Evolutionary conservation across 2,113 vertebrate species (phyloP), one percentile per base, ranked within the genome.

Genomic region (Prietella phreatophila): DNA sequence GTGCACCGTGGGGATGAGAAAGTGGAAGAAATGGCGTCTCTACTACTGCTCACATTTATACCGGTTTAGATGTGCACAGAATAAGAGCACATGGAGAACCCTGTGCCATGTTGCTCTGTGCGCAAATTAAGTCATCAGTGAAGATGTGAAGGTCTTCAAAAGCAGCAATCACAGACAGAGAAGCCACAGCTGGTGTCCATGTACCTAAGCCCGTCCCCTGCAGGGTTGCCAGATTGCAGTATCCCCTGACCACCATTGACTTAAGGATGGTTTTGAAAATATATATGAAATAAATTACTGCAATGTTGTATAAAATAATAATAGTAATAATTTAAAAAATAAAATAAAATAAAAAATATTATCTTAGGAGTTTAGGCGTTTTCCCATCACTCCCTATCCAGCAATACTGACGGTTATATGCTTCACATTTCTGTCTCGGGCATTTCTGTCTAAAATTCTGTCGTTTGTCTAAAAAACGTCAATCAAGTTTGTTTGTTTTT

Each of bases 91-190:
- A 88, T 92, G 91, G 94, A 90, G 89, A 91, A 82, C 55, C 85
- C 78, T 88, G 85, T 87, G 81, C 75, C 86, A 85, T 88, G 81
- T 83, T 90, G 90, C 92, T 83, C 30, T 63, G 88, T 83, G 92
- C 92, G 92, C 92, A 93, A 95, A 96, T 95, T 95, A 95, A 94
- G 92, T 93, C 93, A 95, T 95, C 92, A 95, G 95, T 94, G 93
- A 95, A 86, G 86, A 86, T 88, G 90, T 84, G 89, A 79, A 78
- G 89, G 84, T 86, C 81, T 92, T 89, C 91, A 90, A 81, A 86
- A 30, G 89, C 91, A n/a, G 88, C 89, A 93, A 94, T 94, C 93
- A 94, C 58, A 90, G 85, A 47, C 83, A 84, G 93, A 96, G 93
- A 92, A 91, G 93, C 92, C 92, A 94, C 95, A 96, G 95, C 95